Conservation (phyloP, 1,140 invertebrate genomes). For the Grapholita molesta region DNA sequence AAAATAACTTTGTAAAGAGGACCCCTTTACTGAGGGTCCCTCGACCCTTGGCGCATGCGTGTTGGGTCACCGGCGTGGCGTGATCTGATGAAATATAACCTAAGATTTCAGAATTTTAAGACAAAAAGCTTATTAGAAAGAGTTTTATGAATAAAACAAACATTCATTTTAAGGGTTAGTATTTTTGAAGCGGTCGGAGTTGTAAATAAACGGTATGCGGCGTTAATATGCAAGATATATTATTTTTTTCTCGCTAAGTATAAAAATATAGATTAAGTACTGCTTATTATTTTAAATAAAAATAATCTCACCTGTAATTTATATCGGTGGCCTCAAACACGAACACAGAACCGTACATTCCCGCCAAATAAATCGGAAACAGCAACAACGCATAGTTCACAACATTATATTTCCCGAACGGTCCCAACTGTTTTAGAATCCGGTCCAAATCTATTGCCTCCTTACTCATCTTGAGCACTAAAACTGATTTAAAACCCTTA, state of each 20-base stretch:
- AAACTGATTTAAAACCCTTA: neutral
- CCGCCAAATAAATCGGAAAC: constrained; percentile 64
- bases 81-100: neutral
- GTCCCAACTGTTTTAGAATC: constrained; percentile 50
- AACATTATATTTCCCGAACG: constrained; percentile 65
- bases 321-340: constrained; percentile 66
- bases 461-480: constrained; percentile 42
- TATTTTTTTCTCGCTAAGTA: no score
- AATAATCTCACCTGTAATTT: constrained; percentile 53
- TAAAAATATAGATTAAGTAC: no score
- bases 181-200: neutral
- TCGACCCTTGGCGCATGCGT: neutral
- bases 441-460: constrained; percentile 47
- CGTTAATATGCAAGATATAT: neutral
- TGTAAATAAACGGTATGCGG: neutral
- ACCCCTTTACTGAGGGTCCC: neutral
- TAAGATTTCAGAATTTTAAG: neutral
- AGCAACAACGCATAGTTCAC: constrained; percentile 63
- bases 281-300: neutral
- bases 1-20: neutral
- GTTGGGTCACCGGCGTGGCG: neutral
- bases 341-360: constrained; percentile 63
- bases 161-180: neutral
- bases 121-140: neutral
- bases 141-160: neutral